Base-by-base conservation (phyloP, 2,888 invertebrate species). In the Trypoxylon attenuatum region DNA sequence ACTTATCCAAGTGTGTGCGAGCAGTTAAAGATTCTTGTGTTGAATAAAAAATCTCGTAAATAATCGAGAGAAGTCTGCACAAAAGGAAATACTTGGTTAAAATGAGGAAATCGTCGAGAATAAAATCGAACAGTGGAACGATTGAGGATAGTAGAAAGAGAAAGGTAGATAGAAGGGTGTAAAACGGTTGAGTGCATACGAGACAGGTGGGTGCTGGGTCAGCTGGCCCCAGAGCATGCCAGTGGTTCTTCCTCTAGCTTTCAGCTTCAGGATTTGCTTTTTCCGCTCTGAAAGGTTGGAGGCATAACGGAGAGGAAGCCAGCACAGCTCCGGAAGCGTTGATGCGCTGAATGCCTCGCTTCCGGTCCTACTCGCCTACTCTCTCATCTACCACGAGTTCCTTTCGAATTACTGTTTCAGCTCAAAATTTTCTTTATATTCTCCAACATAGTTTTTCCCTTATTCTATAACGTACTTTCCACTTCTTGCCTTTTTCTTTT, bases 261-360 rank as follows among this genome's bases (percentile, higher is more conserved):
- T n/a, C n/a, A n/a, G 58, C 53, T 19, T 42, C 46, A 29, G 54
- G 60, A 51, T 43, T 61, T 58, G 65, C 46, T 59, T 69, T 75
- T 76, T 80, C 68, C 73, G 73, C 68, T 72, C 53, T 68, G 60
- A 55, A 71, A 71, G 58, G 64, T 65, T 52, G 65, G 39, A 62
- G 59, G 57, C 54, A 65, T 69, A 73, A 69, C 65, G 57, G 71
- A 73, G 79, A 79, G 82, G 83, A 83, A 82, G 74, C 63, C 68
- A 76, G 72, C 29, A 49, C 23, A 39, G 18, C 51, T 71, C 80
- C 82, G 83, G 82, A 82, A 82, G 77, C 73, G 56, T 72, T 78
- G 82, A 80, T 79, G 81, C 77, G 80, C 78, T 79, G 69, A 71
- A 79, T 80, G 77, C 73, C 54, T 73, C 70, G 68, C 77, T 84